A percentile compares a stretch with the other conserved stretches of the same genome.
phyloP scores from a whole-genome alignment of 1,140 invertebrate genomes.

The Acromyrmex charruanus region DNA sequence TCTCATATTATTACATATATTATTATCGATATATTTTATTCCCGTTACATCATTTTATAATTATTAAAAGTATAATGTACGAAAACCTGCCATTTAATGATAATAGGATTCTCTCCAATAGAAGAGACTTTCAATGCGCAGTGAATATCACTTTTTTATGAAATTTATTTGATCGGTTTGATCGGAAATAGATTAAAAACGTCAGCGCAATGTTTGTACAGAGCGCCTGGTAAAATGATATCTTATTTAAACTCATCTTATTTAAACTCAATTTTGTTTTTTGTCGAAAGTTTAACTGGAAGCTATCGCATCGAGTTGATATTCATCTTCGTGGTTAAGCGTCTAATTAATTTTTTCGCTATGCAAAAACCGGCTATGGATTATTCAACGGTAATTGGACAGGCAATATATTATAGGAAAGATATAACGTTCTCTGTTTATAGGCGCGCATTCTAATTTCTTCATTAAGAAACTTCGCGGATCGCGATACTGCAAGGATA shows the following conservation, averaged over 20 bases:
- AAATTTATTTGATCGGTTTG: constrained; percentile 27
- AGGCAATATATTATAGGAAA: neutral
- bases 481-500: neutral
- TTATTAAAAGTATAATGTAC: neutral
- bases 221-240: neutral
- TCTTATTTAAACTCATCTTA: constrained; percentile 24
- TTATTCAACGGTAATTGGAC: constrained; percentile 20
- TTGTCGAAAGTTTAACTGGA: neutral
- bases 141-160: constrained; percentile 6
- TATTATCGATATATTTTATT: neutral
- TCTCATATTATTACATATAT: neutral
- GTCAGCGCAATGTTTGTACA: neutral
- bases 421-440: constrained; percentile 7
- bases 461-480: constrained; percentile 8
- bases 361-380: neutral
- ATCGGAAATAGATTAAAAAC: constrained; percentile 28
- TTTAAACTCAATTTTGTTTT: constrained; percentile 22
- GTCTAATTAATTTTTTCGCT: neutral
- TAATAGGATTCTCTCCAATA: constrained; percentile 13
- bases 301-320: neutral
- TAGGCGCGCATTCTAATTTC: constrained; percentile 11
- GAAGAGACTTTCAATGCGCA: neutral
- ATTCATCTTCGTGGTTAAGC: constrained; percentile 6
- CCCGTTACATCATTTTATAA: neutral
- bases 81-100: neutral